Percentiles rank a stretch among this genome's conserved stretches.
These are phyloP conservation scores for Peromyscus aztecus DNA, from an alignment of 2,797 vertebrate species.

Conservation along the genomic window DNA sequence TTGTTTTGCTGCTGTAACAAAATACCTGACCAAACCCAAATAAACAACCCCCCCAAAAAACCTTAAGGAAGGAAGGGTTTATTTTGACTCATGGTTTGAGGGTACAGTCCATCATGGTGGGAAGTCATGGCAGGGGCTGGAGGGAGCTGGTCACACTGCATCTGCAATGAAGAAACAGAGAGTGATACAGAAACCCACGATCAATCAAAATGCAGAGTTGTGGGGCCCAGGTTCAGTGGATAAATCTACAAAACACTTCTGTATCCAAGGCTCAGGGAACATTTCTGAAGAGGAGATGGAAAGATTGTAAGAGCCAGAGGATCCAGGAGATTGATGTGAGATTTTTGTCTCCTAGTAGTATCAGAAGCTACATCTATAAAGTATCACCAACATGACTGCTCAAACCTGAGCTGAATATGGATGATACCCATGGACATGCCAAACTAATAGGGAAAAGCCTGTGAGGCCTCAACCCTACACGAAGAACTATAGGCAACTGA, in stretches of 20 bases:
- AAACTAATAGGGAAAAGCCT: not conserved
- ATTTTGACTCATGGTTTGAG: not conserved
- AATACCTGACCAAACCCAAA: not conserved
- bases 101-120: not conserved
- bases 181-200: not conserved
- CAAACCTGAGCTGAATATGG: not conserved
- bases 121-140: not conserved
- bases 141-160: not conserved
- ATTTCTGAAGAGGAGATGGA: not conserved
- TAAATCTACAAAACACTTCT: not conserved
- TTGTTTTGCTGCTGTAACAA: not conserved
- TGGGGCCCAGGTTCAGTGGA: not conserved
- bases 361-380: not conserved
- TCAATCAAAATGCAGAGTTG: not conserved
- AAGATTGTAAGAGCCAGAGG: not conserved
- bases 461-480: not conserved
- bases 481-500: not conserved
- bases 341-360: not conserved
- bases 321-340: not conserved
- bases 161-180: not conserved
- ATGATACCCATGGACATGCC: not conserved
- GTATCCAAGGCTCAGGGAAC: not conserved
- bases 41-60: not conserved
- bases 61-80: not conserved
- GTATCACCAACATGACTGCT: not conserved